These are phyloP conservation scores for Heterodera carotae DNA, from an alignment of 1,140 invertebrate genomes.

Conservation along the genomic window DNA sequence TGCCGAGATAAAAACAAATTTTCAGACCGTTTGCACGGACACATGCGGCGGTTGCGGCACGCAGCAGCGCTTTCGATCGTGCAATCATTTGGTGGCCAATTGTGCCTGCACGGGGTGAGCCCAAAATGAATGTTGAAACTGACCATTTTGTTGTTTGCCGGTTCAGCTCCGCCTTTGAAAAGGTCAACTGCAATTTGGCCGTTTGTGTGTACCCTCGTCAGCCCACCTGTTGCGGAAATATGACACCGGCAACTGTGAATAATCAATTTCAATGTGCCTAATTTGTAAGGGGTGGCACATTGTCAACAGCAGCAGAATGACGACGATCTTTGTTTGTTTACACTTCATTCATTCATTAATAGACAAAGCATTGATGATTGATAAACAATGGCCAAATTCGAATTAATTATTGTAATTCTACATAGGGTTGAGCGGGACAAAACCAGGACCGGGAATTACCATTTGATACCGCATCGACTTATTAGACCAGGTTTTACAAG, in stretches of 20 bases:
- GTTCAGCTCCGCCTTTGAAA: conserved; percentile 34
- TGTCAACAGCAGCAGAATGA: neutral
- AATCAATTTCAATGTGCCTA: conserved; percentile 28
- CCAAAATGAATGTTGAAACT: neutral
- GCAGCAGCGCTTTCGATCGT: conserved; percentile 37
- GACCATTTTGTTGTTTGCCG: neutral
- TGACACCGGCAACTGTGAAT: conserved; percentile 27
- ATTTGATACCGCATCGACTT: too few relatives aligned
- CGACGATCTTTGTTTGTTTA: neutral
- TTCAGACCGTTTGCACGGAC: conserved; percentile 31
- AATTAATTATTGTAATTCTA: too few relatives aligned
- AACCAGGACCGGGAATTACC: too few relatives aligned
- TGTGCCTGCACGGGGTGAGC: conserved; percentile 13
- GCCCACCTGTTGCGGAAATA: conserved; percentile 25
- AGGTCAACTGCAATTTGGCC: conserved; percentile 27
- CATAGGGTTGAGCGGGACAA: too few relatives aligned
- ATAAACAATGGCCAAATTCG: too few relatives aligned
- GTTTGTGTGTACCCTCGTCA: conserved; percentile 32
- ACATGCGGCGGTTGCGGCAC: conserved; percentile 34
- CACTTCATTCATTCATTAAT: neutral
- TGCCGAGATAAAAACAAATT: neutral
- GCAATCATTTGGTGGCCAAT: conserved; percentile 8
- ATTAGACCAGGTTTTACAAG: too few relatives aligned
- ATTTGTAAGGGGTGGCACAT: too few relatives aligned
- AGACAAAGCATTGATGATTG: too few relatives aligned